A percentile compares a stretch with the other conserved stretches of the same genome.
Conservation (phyloP, 2,797 vertebrate species). For the Notamacropus eugenii region DNA sequence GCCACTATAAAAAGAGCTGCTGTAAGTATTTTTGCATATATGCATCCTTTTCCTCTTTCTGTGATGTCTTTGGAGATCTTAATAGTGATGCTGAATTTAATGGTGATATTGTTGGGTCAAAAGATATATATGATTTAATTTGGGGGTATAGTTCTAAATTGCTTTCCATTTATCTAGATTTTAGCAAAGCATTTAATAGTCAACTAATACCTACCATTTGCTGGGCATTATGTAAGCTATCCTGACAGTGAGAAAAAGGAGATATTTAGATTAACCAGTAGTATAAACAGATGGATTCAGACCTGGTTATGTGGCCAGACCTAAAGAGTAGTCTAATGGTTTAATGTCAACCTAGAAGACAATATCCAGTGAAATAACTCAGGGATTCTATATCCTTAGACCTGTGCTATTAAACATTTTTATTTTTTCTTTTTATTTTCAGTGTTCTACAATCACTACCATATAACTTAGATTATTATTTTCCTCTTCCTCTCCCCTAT, state of each 20-base stretch:
- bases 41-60: not conserved
- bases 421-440: not conserved
- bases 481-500: too few species aligned
- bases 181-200: not conserved
- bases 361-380: not conserved
- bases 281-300: not conserved
- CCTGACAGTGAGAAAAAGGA: not conserved
- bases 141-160: not conserved
- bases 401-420: not conserved
- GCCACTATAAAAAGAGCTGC: not conserved
- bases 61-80: not conserved
- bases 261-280: not conserved
- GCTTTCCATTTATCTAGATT: not conserved
- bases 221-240: not conserved
- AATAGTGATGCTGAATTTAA: not conserved
- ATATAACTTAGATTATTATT: too few species aligned
- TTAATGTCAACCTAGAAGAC: not conserved
- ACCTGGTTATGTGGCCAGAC: not conserved
- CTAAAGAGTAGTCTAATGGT: not conserved
- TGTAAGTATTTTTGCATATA: not conserved
- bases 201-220: not conserved
- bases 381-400: not conserved
- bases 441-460: too few species aligned
- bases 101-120: not conserved
- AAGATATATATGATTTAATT: not conserved